Base-by-base conservation (phyloP, 2,888 invertebrate species). In the Polyploca ridens region DNA sequence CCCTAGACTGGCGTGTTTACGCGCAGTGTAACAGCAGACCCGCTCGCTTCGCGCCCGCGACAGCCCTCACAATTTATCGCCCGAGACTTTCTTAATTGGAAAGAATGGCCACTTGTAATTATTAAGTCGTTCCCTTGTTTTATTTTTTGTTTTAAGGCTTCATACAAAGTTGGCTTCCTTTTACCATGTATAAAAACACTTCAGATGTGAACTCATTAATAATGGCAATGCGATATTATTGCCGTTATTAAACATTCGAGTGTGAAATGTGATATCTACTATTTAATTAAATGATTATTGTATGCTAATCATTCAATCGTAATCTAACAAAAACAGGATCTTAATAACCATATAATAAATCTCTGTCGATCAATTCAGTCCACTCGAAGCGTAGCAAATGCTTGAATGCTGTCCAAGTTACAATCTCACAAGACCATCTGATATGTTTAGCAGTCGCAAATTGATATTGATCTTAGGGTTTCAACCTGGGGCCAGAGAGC, bases 21-120 rank as follows among this genome's bases (percentile, higher is more conserved):
- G 88, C 88, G 88, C 81, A 77, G 82, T 81, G 83, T 83, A 86
- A 88, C 87, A 87, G 82, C 85, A 61, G 61, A 83, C 80, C 77
- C 84, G 82, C 81, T 80, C 79, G 83, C 79, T 79, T 81, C 77
- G 75, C 82, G 78, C 79, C 73, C 83, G 87, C 88, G 90, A 89
- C 92, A 90, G 85, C 92, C 90, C 92, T 90, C 87, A 83, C 90
- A 90, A 92, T 94, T 94, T 94, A 94, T 93, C 88, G 91, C 90
- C 84, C 83, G 88, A 90, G 93, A 92, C 91, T 92, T 91, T 92
- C 93, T 93, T 94, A 94, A 94, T 94, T 93, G 93, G 92, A 93
- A 93, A 91, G 90, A 93, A 94, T 92, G 92, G 93, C 92, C 92
- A 94, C 93, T 93, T 93, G 93, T 92, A 93, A 93, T 94, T 93